phyloP scores from a whole-genome alignment of 2,113 vertebrate species.

The Amblyornis subalaris region DNA sequence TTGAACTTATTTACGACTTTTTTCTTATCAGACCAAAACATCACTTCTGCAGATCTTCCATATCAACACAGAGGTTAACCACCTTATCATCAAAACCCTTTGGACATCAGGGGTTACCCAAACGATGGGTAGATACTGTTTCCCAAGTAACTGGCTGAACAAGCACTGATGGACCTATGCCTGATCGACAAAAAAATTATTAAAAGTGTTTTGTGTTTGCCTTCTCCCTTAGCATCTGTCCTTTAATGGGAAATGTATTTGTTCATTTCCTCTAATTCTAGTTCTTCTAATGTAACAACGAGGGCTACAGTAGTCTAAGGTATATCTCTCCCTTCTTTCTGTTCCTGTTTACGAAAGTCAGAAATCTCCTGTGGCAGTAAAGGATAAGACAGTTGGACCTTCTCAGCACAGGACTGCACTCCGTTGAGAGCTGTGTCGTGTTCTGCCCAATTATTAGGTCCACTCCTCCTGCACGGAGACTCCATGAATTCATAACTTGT shows the following conservation, averaged over 20 bases:
- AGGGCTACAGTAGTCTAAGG: background rate
- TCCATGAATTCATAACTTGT: background rate
- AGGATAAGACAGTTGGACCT: accelerated
- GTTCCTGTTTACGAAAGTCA: background rate
- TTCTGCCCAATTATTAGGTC: background rate
- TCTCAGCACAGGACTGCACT: background rate
- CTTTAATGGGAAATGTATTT: background rate
- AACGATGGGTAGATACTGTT: background rate
- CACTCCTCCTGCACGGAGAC: background rate
- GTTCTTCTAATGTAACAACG: background rate
- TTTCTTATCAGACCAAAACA: background rate
- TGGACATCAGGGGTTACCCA: background rate
- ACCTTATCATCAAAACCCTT: background rate
- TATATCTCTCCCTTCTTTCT: background rate
- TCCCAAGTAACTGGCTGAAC: background rate
- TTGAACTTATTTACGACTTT: background rate
- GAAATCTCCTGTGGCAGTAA: background rate
- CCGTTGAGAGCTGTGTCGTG: background rate
- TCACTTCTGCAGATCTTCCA: background rate
- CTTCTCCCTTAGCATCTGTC: background rate
- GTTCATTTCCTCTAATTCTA: background rate
- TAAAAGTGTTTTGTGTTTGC: background rate
- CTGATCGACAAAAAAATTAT: background rate
- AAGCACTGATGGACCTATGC: background rate
- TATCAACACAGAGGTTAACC: background rate